Percentiles rank a stretch among this genome's conserved stretches.
phyloP scores from a whole-genome alignment of 2,113 vertebrate species.

The Alethe castanea region DNA sequence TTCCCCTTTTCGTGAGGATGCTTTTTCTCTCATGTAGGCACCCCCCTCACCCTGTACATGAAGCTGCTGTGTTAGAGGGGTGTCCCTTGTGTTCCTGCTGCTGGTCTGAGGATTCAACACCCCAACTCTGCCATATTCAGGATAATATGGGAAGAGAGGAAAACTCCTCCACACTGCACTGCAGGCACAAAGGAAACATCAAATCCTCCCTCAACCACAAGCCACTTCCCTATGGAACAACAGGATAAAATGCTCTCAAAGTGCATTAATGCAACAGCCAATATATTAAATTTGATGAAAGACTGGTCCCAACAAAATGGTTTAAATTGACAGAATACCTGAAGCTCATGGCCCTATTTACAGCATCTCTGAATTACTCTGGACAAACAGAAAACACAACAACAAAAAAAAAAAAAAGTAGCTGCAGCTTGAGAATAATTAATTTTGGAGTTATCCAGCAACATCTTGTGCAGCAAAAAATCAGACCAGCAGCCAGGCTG shows the following conservation, averaged over 20 bases:
- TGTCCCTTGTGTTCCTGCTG: not conserved
- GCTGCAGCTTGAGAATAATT: not conserved
- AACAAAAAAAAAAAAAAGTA: not conserved
- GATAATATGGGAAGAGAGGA: not conserved
- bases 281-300: not conserved
- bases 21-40: not conserved
- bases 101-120: not conserved
- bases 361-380: not conserved
- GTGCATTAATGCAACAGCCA: not conserved
- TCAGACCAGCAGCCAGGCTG: not conserved
- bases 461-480: not conserved
- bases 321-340: not conserved
- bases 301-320: not conserved
- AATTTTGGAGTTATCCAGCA: not conserved
- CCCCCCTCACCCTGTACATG: accelerated
- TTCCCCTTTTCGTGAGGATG: not conserved
- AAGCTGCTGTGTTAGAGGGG: not conserved
- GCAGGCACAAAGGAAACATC: not conserved
- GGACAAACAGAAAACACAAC: not conserved
- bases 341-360: not conserved
- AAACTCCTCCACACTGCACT: not conserved
- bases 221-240: not conserved
- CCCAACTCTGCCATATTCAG: not conserved
- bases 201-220: not conserved
- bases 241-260: not conserved